Percentiles rank a stretch among this genome's conserved stretches.
Conservation (phyloP, 2,113 vertebrate genomes). For the Trichechus manatus region DNA sequence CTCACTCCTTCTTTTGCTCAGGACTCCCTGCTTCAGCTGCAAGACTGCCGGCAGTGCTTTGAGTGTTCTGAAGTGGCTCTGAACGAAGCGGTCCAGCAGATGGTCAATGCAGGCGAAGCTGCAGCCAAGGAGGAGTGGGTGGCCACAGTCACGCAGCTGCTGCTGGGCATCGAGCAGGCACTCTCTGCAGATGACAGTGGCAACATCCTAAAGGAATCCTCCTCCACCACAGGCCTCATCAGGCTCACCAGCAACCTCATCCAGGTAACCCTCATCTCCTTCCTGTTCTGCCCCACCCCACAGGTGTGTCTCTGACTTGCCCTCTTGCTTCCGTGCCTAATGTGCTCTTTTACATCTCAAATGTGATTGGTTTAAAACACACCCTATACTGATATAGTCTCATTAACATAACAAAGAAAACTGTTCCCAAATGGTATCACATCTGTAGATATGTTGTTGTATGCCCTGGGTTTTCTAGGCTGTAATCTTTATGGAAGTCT, state of each 20-base stretch:
- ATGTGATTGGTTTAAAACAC: no score
- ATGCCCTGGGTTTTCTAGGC: no score
- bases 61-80: slow-evolving; percentile 95
- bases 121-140: slow-evolving; percentile 97
- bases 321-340: no score
- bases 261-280: slow-evolving; percentile 89
- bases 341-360: no score
- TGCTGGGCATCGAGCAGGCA: slow-evolving; percentile 93
- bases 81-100: slow-evolving; percentile 96
- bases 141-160: slow-evolving; percentile 93
- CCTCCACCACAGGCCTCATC: slow-evolving; percentile 88
- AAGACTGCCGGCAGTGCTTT: slow-evolving; percentile 95
- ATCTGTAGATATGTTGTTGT: no score
- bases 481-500: no score
- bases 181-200: slow-evolving; percentile 88
- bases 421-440: no score
- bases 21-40: slow-evolving; percentile 94
- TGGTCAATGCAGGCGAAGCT: slow-evolving; percentile 89
- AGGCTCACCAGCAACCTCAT: slow-evolving; percentile 96
- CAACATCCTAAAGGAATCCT: slow-evolving; percentile 88
- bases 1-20: slow-evolving; percentile 74
- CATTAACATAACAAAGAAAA: no score
- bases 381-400: no score
- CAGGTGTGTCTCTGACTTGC: background rate
- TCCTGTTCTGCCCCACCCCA: no score